Evolutionary conservation across 1,140 invertebrate species (phyloP), one percentile per base, ranked within the genome.

Genomic region (Acromyrmex echinatior): DNA sequence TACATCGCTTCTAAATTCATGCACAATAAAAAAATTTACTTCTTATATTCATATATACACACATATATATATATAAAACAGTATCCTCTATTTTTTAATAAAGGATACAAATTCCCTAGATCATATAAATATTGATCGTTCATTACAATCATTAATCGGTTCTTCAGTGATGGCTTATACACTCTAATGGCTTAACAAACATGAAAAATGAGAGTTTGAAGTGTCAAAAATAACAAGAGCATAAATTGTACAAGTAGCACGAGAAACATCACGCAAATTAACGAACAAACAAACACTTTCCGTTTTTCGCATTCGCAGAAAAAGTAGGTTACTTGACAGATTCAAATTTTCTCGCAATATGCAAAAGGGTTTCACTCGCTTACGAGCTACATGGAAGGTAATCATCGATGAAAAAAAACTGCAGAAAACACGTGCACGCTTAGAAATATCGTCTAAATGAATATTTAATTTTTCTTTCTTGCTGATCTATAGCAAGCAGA

Each of bases 271-370:
- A 25, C 3, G 16, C 71, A 77, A 77, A 60, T 77, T 62, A 35
- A 12, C 56, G 21, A 62, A 60, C 58, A 18, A 39, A 16, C 7
- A 21, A 39, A 16, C 7, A 21, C 35, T 25, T 62, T 45, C 7
- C 5, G 12, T 39, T 39, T 62, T 62, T 45, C 16, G 56, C 56
- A 2, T 3, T 12, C n/a, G 3, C 1, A 14, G 16, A 78, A 49
- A 78, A 78, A 78, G 21, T 62, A 45, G 58, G 39, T 78, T 78
- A 31, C 21, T 45, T 31, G 58, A 78, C 35, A 60, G 14, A 62
- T n/a, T 74, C 25, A 28, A 74, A 35, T 63, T 78, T 78, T 45
- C 56, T 25, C 9, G 76, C 39, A 18, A 49, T 78, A 78, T 78
- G 76, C 39, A 49, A 78, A 78, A 62, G 58, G 49, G 58, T 62